Evolutionary conservation across 1,140 invertebrate genomes (phyloP).

Genomic region (Tetramorium simillimum): DNA sequence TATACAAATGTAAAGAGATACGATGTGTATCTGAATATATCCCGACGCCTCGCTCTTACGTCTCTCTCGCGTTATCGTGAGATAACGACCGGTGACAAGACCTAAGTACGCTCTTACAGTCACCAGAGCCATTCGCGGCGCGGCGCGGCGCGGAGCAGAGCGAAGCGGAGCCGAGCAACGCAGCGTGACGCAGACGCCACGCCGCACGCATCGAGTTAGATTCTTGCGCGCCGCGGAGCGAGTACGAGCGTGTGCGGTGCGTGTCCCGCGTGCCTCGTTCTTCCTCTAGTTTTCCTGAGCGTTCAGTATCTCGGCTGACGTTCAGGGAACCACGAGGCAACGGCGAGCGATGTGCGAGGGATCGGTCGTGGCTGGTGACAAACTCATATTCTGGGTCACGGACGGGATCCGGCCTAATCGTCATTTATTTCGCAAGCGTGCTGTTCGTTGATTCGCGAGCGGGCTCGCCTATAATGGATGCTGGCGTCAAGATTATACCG

Average conservation of each 20-base stretch:
- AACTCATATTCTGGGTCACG: slow-evolving; percentile 65
- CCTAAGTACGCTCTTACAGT: slow-evolving; percentile 43
- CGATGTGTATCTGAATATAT: slow-evolving; percentile 32
- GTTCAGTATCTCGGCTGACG: slow-evolving; percentile 18
- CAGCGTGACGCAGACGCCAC: slow-evolving; percentile 40
- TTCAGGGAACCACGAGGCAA: neutral
- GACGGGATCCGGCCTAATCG: slow-evolving; percentile 19
- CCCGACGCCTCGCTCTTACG: neutral
- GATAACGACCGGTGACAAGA: slow-evolving; percentile 48
- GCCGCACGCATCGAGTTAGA: slow-evolving; percentile 8
- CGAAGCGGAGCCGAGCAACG: neutral
- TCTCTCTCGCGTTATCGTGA: slow-evolving; percentile 39
- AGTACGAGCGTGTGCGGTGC: slow-evolving; percentile 27
- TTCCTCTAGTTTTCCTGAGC: neutral
- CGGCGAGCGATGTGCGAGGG: slow-evolving; percentile 37
- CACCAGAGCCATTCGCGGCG: slow-evolving; percentile 15
- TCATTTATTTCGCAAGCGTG: slow-evolving; percentile 9
- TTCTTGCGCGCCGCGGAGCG: slow-evolving; percentile 7
- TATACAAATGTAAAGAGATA: neutral
- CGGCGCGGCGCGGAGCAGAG: neutral
- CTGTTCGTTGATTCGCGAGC: neutral
- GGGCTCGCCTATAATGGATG: slow-evolving; percentile 48
- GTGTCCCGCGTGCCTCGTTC: neutral
- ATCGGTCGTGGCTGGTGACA: slow-evolving; percentile 14
- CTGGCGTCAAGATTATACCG: slow-evolving; percentile 1